Percentiles rank a stretch among this genome's conserved stretches.
Conservation (phyloP, 2,888 invertebrate species). For the Prostheceraeus crozeri region DNA sequence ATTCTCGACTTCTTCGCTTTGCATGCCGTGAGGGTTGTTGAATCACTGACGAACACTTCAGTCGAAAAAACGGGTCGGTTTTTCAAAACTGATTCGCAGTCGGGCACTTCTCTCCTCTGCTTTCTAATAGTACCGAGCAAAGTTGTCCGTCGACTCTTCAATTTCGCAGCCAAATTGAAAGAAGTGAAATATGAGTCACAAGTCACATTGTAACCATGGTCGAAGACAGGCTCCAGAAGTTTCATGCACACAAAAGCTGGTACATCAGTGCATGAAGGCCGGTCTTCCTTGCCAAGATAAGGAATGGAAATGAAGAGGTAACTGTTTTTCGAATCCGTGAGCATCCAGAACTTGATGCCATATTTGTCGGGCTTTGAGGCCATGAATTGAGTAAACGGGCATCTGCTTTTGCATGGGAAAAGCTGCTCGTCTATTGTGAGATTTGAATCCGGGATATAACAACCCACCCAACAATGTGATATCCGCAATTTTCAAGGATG, state of each 20-base stretch:
- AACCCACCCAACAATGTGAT: too few species aligned
- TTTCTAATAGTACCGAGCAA: slow-evolving; percentile 21
- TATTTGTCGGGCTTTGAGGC: slow-evolving; percentile 18
- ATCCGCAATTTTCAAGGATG: too few species aligned
- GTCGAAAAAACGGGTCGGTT: not conserved
- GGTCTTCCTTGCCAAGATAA: slow-evolving; percentile 29
- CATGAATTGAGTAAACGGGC: slow-evolving; percentile 16
- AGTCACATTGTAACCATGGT: slow-evolving; percentile 27
- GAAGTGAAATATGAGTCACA: slow-evolving; percentile 15
- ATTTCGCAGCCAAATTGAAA: not conserved
- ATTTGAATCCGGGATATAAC: slow-evolving; percentile 1
- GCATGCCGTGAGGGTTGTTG: slow-evolving; percentile 12
- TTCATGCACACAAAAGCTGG: slow-evolving; percentile 7
- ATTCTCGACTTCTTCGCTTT: slow-evolving; percentile 23
- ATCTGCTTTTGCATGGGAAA: slow-evolving; percentile 13
- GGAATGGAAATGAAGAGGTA: slow-evolving; percentile 25
- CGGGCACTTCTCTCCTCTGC: slow-evolving; percentile 20
- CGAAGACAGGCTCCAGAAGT: not conserved
- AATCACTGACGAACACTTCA: not conserved
- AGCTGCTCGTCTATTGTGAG: slow-evolving; percentile 17
- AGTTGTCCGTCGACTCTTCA: slow-evolving; percentile 17
- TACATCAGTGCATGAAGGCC: not conserved
- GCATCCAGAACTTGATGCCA: not conserved
- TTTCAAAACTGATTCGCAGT: slow-evolving; percentile 21
- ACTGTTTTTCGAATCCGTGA: slow-evolving; percentile 10